phyloP scores from a whole-genome alignment of 2,797 vertebrate species.

The Sebastes steindachneri region DNA sequence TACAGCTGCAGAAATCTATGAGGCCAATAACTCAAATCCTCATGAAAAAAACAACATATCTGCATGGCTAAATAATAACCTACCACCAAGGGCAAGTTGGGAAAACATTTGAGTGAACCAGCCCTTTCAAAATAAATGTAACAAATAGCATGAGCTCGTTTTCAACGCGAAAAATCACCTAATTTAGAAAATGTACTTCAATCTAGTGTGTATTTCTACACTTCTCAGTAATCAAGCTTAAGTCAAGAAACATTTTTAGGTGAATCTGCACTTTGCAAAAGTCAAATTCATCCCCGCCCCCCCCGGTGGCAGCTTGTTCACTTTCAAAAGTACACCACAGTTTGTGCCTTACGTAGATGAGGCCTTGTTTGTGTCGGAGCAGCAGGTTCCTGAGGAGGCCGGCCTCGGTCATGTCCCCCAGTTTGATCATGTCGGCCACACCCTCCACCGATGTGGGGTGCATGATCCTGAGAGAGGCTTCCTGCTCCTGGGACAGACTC shows the following conservation, averaged over 20 bases:
- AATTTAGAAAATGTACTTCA: neutral
- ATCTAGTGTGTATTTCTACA: neutral
- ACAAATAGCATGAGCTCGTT: neutral
- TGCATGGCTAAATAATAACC: neutral
- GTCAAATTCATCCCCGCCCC: too few relatives aligned
- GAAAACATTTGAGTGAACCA: neutral
- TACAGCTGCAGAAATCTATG: neutral
- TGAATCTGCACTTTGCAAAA: too few relatives aligned
- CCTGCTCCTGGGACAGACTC: constrained; percentile 71
- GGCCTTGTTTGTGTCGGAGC: constrained; percentile 87
- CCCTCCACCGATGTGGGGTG: constrained; percentile 90
- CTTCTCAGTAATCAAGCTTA: neutral
- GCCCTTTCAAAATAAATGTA: neutral
- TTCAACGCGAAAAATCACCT: neutral
- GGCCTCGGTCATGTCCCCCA: constrained; percentile 93
- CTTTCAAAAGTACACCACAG: neutral
- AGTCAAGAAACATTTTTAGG: neutral
- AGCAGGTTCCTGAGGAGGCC: constrained; percentile 92
- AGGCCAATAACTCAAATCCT: neutral
- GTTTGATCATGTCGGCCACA: constrained; percentile 94
- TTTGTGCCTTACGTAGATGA: constrained; percentile 90
- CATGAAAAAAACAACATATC: neutral
- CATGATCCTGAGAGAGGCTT: constrained; percentile 84
- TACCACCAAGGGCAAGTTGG: too few relatives aligned
- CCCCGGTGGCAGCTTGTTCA: neutral